phyloP scores from a whole-genome alignment of 2,888 invertebrate genomes.

The Patella ulyssiponensis region DNA sequence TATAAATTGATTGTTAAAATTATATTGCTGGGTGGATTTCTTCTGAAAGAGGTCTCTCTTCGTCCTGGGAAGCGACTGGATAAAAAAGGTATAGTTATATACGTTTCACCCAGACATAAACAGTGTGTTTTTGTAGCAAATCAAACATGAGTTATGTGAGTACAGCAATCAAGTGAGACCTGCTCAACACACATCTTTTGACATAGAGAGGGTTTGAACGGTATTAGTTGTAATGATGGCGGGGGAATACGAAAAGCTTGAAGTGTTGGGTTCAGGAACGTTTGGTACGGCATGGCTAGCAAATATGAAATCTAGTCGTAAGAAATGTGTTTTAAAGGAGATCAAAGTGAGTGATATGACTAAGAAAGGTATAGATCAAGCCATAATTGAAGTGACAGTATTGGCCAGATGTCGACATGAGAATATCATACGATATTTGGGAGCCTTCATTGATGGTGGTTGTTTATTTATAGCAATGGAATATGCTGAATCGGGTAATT shows the following conservation, averaged over 20 bases:
- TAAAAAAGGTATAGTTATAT: no score
- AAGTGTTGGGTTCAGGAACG: slow-evolving; percentile 60
- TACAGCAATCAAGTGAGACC: no score
- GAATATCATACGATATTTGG: slow-evolving; percentile 63
- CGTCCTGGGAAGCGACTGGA: no score
- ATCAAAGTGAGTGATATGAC: slow-evolving; percentile 44
- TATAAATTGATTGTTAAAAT: no score
- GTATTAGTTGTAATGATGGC: slow-evolving; percentile 45
- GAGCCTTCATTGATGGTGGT: slow-evolving; percentile 59
- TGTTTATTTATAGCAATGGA: slow-evolving; percentile 65
- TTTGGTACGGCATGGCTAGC: slow-evolving; percentile 66
- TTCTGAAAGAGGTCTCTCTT: no score
- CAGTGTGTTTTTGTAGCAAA: no score
- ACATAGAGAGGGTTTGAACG: no score
- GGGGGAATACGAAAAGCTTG: slow-evolving; percentile 50
- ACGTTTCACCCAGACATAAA: no score
- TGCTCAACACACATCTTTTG: no score
- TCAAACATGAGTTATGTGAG: no score
- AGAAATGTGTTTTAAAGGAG: slow-evolving; percentile 58
- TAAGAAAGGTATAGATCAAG: slow-evolving; percentile 44
- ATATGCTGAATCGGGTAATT: slow-evolving; percentile 63
- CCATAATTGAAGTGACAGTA: slow-evolving; percentile 60
- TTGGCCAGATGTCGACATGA: slow-evolving; percentile 60
- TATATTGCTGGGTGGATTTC: no score
- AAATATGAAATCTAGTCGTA: slow-evolving; percentile 36